Percentiles rank a stretch among this genome's conserved stretches.
These are phyloP conservation scores for Synanthedon myopaeformis DNA, from an alignment of 2,888 invertebrate genomes.

Conservation along the genomic window DNA sequence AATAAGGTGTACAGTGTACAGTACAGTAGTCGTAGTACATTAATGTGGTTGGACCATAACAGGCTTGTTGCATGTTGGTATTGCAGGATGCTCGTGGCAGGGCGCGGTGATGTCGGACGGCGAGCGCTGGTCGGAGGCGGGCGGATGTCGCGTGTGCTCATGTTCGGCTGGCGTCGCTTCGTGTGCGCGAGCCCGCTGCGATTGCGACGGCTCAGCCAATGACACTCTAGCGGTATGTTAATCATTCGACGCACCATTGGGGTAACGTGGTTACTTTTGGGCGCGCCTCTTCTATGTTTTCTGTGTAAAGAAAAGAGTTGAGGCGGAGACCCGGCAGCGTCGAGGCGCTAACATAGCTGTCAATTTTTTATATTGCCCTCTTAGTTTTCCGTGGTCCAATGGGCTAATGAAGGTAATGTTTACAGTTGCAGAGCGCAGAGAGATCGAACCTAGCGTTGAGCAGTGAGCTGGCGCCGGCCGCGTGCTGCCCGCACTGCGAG, in stretches of 20 bases:
- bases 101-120: conserved; percentile 74
- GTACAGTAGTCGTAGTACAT: too few relatives aligned
- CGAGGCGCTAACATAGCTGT: conserved; percentile 14
- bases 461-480: conserved; percentile 67
- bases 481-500: conserved; percentile 88
- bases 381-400: neutral
- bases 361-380: conserved; percentile 2
- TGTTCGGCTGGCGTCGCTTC: conserved; percentile 72
- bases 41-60: too few relatives aligned
- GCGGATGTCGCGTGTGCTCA: conserved; percentile 58
- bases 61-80: neutral
- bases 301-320: too few relatives aligned
- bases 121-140: conserved; percentile 57
- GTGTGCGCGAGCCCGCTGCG: conserved; percentile 77
- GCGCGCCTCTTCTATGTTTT: too few relatives aligned
- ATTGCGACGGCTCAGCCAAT: conserved; percentile 68
- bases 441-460: conserved; percentile 60
- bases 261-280: too few relatives aligned
- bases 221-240: neutral
- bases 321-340: too few relatives aligned
- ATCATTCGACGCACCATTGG: too few relatives aligned
- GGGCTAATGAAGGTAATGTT: conserved; percentile 1
- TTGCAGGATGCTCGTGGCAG: conserved; percentile 79
- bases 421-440: conserved; percentile 65
- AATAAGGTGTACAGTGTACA: too few relatives aligned